Conservation (phyloP, 2,797 vertebrate species). For the Darevskia mixta region DNA sequence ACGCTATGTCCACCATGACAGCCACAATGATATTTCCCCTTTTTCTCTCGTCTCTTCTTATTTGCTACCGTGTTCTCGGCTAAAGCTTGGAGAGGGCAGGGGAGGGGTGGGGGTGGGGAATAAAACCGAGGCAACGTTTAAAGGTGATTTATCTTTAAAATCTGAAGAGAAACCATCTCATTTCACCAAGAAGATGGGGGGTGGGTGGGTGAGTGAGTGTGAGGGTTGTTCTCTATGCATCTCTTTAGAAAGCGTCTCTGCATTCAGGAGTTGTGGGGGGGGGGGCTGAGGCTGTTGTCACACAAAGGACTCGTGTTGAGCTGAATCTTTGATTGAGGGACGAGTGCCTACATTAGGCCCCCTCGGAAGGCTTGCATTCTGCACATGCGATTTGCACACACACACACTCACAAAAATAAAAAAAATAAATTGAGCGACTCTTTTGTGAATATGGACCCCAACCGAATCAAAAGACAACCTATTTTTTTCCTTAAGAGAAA, state of each 20-base stretch:
- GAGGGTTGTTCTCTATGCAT: constrained; percentile 50
- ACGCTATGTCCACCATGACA: constrained; percentile 51
- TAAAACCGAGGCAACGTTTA: neutral
- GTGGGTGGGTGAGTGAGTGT: constrained; percentile 24
- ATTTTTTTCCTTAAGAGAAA: neutral
- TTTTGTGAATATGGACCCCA: constrained; percentile 72
- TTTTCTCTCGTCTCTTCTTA: neutral
- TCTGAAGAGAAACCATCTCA: constrained; percentile 10
- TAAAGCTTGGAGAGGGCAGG: neutral
- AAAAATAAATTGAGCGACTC: constrained; percentile 58
- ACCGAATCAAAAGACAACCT: constrained; percentile 67
- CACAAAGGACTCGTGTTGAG: constrained; percentile 76
- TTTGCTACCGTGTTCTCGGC: neutral
- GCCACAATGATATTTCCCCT: constrained; percentile 37
- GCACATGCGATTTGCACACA: constrained; percentile 62
- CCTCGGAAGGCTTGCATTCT: constrained; percentile 62
- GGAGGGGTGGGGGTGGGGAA: neutral
- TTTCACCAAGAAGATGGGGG: constrained; percentile 52
- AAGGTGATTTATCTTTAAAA: constrained; percentile 31
- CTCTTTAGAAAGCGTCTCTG: constrained; percentile 61
- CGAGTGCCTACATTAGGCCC: constrained; percentile 71
- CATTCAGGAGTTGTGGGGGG: constrained; percentile 59
- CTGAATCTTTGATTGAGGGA: constrained; percentile 73
- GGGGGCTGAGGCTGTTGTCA: constrained; percentile 63
- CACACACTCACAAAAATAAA: constrained; percentile 37